Base-by-base conservation (phyloP, 2,113 vertebrate genomes). In the Sisor rabdophorus region DNA sequence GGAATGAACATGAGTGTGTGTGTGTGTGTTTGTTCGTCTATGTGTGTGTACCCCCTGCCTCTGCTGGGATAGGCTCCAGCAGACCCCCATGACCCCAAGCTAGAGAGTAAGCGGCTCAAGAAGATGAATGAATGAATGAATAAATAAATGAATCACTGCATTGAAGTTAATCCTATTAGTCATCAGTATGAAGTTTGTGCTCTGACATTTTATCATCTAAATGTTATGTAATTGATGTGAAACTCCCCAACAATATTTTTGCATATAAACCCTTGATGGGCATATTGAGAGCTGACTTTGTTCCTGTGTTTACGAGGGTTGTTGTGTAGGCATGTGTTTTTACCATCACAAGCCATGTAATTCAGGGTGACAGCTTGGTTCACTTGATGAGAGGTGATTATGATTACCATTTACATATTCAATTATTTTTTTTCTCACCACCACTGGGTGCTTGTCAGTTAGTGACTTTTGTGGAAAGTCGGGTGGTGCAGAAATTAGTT, bases 331-430 rank as follows among this genome's bases (percentile, higher is more conserved):
- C 59, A 22, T 82, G 63, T 76, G 77, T 73, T 79, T 69, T 77
- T 40, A 50, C 59, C 73, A 64, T 63, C 50, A 44, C 58, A 40
- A 50, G 75, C 50, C 71, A 65, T 22, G 64, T 64, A 73, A 79
- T 76, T 69, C 17, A 40, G 48, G 13, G 55, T 58, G 68, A 64
- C 76, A 69, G 65, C 48, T 68, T 65, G 75, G 71, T 69, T 82
- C 60, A 22, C 65, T 69, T 68, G 20, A 56, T 69, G 63, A 69
- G 64, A 71, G 63, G 73, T 58, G 68, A 76, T 54, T 50, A 30
- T 76, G 77, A 79, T 69, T n/a, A 76, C 78, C 54, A 76, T 76
- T 79, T 79, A 48, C 63, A 76, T 73, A 52, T 79, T 69, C 40
- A n/a, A n/a, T n/a, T n/a, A 53, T 40, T 65, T 75, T 67, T 44